Evolutionary conservation across 1,140 invertebrate species (phyloP).

Genomic region (Drosophila kanapiae): DNA sequence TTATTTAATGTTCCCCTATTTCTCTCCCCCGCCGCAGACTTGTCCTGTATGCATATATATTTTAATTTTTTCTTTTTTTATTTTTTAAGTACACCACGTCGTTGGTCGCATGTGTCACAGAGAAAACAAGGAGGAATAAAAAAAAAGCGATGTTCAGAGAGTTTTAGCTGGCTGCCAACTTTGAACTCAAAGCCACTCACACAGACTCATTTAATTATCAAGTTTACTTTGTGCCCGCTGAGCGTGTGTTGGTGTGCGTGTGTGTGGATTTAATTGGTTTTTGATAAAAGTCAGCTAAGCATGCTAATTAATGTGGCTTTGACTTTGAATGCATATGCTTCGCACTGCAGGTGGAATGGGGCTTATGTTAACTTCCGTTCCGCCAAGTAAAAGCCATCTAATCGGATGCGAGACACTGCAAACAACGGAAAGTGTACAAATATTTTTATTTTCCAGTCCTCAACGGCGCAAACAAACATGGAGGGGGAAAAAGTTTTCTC

Average conservation of each 20-base stretch:
- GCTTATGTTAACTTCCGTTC: conserved; percentile 1
- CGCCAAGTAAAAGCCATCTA: conserved; percentile 6
- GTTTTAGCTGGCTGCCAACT: conserved; percentile 49
- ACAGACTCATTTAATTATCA: conserved; percentile 65
- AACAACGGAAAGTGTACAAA: conserved; percentile 47
- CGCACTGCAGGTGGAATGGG: conserved; percentile 22
- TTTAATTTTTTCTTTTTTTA: conserved; percentile 12
- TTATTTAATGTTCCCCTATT: conserved; percentile 25
- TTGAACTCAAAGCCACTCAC: conserved; percentile 67
- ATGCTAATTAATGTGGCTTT: conserved; percentile 78
- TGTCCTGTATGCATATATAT: conserved; percentile 24
- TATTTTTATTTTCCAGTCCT: conserved; percentile 40
- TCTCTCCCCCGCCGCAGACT: not conserved
- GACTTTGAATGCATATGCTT: conserved; percentile 65
- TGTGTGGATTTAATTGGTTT: conserved; percentile 76
- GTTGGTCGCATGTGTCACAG: conserved; percentile 40
- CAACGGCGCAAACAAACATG: conserved; percentile 25
- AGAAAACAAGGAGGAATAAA: conserved; percentile 23
- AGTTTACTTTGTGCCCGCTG: conserved; percentile 46
- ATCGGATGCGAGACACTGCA: conserved; percentile 21
- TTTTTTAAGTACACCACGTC: conserved; percentile 27
- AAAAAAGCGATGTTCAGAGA: conserved; percentile 20
- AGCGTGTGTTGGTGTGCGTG: conserved; percentile 12
- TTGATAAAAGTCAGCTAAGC: conserved; percentile 82
- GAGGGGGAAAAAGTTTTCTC: conserved; percentile 40